Conservation (phyloP, 2,888 invertebrate genomes). For the Drosophila birchii region DNA sequence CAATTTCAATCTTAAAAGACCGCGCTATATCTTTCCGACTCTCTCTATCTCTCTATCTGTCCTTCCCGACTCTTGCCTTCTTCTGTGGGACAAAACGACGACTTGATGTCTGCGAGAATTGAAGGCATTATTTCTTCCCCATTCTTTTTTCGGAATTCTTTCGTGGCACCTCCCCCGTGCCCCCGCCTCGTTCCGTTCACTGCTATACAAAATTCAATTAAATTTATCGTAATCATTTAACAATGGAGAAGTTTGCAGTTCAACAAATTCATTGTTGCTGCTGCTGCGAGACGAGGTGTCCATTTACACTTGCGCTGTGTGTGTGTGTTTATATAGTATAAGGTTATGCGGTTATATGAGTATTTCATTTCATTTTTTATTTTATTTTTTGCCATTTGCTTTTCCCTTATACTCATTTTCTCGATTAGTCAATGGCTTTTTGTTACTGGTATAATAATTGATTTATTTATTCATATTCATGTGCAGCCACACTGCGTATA, state of each 20-base stretch:
- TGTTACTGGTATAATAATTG: constrained; percentile 47
- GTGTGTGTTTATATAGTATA: constrained; percentile 28
- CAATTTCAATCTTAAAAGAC: constrained; percentile 34
- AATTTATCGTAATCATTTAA: constrained; percentile 70
- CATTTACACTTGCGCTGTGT: constrained; percentile 47
- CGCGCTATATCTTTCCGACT: neutral
- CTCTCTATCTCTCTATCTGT: neutral
- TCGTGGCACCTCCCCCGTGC: constrained; percentile 11
- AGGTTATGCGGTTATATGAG: constrained; percentile 33
- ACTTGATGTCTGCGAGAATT: constrained; percentile 35
- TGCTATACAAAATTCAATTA: constrained; percentile 66
- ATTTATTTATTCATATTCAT: constrained; percentile 43
- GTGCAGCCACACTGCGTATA: constrained; percentile 59
- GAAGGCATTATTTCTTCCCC: constrained; percentile 25
- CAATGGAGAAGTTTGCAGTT: constrained; percentile 63
- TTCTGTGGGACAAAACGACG: constrained; percentile 10
- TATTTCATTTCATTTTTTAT: neutral
- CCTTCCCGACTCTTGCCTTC: neutral
- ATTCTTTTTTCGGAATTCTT: constrained; percentile 15
- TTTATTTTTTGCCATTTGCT: constrained; percentile 28
- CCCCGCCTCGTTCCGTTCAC: neutral
- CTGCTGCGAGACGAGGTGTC: constrained; percentile 26
- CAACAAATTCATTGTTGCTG: constrained; percentile 26
- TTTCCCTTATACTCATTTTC: constrained; percentile 35
- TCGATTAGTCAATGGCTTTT: constrained; percentile 61